Conservation (phyloP, 1,140 invertebrate species). For the Caenorhabditis remanei region DNA sequence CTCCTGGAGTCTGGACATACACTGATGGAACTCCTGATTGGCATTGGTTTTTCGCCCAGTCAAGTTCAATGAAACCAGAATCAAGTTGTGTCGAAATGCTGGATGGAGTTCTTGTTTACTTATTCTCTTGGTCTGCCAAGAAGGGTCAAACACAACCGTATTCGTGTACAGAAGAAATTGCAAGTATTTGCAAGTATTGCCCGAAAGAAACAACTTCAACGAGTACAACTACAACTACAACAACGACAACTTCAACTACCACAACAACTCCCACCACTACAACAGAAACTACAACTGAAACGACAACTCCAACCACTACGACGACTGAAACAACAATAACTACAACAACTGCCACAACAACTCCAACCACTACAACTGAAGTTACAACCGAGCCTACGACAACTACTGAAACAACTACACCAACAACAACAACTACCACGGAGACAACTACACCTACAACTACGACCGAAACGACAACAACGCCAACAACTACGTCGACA, state of each 20-base stretch:
- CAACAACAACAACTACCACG: conserved; percentile 6
- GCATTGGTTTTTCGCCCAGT: conserved; percentile 19
- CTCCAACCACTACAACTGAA: background rate
- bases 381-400: background rate
- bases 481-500: too few relatives aligned
- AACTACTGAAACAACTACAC: background rate
- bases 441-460: background rate
- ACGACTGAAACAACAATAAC: background rate
- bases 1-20: conserved; percentile 19
- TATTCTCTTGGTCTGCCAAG: background rate
- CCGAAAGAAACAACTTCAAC: background rate
- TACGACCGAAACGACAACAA: background rate
- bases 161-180: background rate
- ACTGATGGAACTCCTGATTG: conserved; percentile 36
- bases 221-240: conserved; percentile 1
- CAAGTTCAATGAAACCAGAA: background rate
- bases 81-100: conserved; percentile 37
- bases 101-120: background rate
- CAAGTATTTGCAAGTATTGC: conserved; percentile 26
- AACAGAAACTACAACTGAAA: conserved; percentile 7
- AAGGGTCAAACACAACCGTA: conserved; percentile 25
- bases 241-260: background rate
- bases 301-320: background rate
- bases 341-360: background rate
- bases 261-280: background rate